Evolutionary conservation across 2,113 vertebrate genomes (phyloP).

Genomic region (Semnopithecus entellus): DNA sequence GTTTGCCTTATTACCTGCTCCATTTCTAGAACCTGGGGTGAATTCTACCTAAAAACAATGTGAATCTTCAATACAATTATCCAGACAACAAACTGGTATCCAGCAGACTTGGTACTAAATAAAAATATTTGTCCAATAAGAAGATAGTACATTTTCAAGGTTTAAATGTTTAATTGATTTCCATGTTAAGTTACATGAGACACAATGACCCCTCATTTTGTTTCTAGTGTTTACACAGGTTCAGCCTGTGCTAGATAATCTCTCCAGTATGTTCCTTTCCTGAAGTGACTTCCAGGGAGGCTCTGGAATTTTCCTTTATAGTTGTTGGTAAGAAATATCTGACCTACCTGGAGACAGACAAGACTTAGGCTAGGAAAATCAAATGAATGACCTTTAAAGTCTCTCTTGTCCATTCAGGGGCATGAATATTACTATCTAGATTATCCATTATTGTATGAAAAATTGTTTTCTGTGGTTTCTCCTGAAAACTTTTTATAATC

Average conservation of each 20-base stretch:
- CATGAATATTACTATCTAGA: background rate
- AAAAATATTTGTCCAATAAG: background rate
- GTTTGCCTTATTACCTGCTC: background rate
- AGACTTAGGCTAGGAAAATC: background rate
- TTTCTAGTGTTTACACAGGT: background rate
- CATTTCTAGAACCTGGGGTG: background rate
- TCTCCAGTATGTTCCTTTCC: background rate
- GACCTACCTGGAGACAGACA: background rate
- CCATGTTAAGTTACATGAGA: background rate
- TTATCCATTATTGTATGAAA: background rate
- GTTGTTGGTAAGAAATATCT: background rate
- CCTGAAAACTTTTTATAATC: slow-evolving; percentile 20
- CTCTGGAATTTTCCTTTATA: background rate
- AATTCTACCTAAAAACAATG: background rate
- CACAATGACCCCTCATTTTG: background rate
- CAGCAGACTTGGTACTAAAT: background rate
- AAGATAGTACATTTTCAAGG: background rate
- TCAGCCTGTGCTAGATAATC: background rate
- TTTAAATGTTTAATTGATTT: background rate
- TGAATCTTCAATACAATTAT: background rate
- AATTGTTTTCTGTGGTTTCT: slow-evolving; percentile 7
- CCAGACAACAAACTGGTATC: background rate
- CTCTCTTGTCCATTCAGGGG: background rate
- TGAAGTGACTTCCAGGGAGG: background rate
- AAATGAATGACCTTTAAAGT: background rate